These are phyloP conservation scores for Trissoscelio sp. DNA, from an alignment of 2,888 invertebrate genomes.

Conservation along the genomic window DNA sequence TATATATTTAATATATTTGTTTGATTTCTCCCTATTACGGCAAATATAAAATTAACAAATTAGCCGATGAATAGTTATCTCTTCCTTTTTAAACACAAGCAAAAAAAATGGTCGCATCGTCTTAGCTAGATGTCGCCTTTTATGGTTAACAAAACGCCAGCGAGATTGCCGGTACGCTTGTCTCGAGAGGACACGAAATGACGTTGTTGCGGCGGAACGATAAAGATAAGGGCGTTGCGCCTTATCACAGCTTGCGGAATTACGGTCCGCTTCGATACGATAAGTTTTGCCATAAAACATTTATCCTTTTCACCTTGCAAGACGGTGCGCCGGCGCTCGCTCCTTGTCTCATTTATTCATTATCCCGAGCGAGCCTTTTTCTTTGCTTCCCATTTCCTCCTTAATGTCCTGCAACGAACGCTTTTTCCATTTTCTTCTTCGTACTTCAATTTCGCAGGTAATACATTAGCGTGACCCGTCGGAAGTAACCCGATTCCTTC, in stretches of 20 bases:
- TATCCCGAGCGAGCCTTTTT: constrained; percentile 62
- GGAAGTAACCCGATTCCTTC: constrained; percentile 39
- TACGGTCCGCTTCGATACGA: constrained; percentile 66
- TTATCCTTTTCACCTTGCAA: constrained; percentile 69
- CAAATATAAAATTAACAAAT: too few species aligned
- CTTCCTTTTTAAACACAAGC: too few species aligned
- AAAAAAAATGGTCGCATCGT: too few species aligned
- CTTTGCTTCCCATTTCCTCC: constrained; percentile 62
- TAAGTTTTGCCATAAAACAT: constrained; percentile 74
- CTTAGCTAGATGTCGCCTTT: constrained; percentile 23
- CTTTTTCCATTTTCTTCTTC: constrained; percentile 68
- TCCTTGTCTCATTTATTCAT: constrained; percentile 72
- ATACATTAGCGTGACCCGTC: constrained; percentile 57
- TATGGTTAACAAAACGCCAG: constrained; percentile 48
- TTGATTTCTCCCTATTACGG: too few species aligned
- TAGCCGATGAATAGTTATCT: too few species aligned
- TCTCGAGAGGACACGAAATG: constrained; percentile 61
- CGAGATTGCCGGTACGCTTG: constrained; percentile 54
- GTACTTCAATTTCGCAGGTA: constrained; percentile 63
- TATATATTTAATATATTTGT: too few species aligned
- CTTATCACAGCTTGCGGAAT: constrained; percentile 61
- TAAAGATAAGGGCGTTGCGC: constrained; percentile 60
- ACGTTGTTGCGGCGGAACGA: constrained; percentile 56
- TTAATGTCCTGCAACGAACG: constrained; percentile 62
- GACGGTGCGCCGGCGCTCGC: constrained; percentile 37